Base-by-base conservation (phyloP, 2,113 vertebrate species). In the Chionomys nivalis region DNA sequence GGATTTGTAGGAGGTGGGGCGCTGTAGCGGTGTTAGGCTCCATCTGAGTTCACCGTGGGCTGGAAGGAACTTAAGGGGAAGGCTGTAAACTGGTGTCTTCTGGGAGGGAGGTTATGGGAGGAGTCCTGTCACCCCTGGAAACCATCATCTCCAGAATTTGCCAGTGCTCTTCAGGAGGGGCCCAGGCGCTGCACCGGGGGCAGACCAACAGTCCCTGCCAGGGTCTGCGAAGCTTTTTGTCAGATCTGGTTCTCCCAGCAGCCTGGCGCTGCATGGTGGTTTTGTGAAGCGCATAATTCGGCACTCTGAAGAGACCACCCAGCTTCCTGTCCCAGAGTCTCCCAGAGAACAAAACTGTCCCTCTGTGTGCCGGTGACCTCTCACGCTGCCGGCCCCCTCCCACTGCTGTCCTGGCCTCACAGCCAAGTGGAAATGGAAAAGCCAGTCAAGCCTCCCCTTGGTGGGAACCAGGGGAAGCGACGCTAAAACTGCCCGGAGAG, bases 221-320 rank as follows among this genome's bases (percentile, higher is more conserved):
- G 87, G 49, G 21, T 31, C 33, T 21, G 83, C 26, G 0, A 0
- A 70, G 95, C 95, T 96, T 96, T 96, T 97, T 97, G 98, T 97
- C 42, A 2, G 55, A 72, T 91, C 92, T 65, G 61, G 83, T 96
- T 55, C 90, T 78, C 93, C 78, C 91, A 66, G 75, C 79, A 49
- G 6, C 97, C 96, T 97, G 58, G 83, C 97, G 19, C 95, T 98
- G 97, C 93, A 14, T 58, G 85, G 95, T n/a, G 94, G 92, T 97
- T 98, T 98, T 98, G 97, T 98, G 97, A 94, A 97, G 86, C 13
- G 85, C 93, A 96, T 97, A 97, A 98, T 98, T 66, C 75, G 78
- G 96, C 90, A 93, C 95, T 96, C 88, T 42, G 92, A 97, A 66
- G 90, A 97, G 98, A 98, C 98, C 98, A 98, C 98, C 98, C 98